These are phyloP conservation scores for Oreonectes daqikongensis DNA, from an alignment of 2,797 vertebrate genomes.

Conservation along the genomic window DNA sequence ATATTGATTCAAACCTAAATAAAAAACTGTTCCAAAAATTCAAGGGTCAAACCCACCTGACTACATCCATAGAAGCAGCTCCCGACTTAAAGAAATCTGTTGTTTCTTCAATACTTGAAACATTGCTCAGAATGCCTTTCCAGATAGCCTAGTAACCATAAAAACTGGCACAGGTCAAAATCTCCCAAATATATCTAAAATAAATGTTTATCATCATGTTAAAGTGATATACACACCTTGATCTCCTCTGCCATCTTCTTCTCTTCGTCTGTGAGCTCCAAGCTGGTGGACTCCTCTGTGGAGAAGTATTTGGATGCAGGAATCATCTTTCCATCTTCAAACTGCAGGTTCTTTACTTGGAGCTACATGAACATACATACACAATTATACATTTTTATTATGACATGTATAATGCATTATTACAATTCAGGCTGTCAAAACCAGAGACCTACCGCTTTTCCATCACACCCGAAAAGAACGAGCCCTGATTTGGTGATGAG, in stretches of 20 bases:
- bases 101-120: constrained; percentile 81
- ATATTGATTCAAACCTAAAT: background rate
- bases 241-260: constrained; percentile 86
- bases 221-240: constrained; percentile 69
- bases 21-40: constrained; percentile 1
- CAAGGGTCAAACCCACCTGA: constrained; percentile 79
- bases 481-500: constrained; percentile 89
- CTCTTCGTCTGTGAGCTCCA: constrained; percentile 90
- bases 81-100: constrained; percentile 98
- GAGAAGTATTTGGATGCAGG: constrained; percentile 92
- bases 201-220: background rate
- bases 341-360: constrained; percentile 89
- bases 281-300: constrained; percentile 74
- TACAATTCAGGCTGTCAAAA: background rate
- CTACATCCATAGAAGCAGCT: constrained; percentile 96
- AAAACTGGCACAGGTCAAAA: no score
- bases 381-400: background rate
- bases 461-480: constrained; percentile 87
- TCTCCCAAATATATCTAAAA: no score
- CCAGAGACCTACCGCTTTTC: constrained; percentile 83
- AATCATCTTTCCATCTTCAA: constrained; percentile 97
- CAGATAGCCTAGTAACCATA: constrained; percentile 81
- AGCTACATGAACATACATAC: constrained; percentile 73
- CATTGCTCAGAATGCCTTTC: constrained; percentile 90
- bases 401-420: background rate